These are phyloP conservation scores for Zosterops pallidus DNA, from an alignment of 2,113 vertebrate species.

Conservation along the genomic window DNA sequence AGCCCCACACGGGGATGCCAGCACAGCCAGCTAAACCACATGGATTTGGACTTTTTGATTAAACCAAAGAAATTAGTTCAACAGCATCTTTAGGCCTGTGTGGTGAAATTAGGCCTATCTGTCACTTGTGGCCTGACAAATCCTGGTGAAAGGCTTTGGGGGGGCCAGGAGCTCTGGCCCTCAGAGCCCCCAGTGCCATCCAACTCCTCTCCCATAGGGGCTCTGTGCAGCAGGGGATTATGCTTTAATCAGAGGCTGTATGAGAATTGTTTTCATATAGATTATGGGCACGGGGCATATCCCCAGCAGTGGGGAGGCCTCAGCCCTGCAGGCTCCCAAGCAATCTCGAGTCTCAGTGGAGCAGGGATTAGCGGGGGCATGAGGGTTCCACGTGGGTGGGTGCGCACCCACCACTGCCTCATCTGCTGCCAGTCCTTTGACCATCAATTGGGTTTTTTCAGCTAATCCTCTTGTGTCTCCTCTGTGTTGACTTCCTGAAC, in stretches of 20 bases:
- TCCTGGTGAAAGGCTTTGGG: not conserved
- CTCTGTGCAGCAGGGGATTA: not conserved
- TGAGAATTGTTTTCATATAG: not conserved
- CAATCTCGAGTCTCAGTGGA: not conserved
- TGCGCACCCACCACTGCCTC: not conserved
- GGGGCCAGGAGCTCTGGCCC: not conserved
- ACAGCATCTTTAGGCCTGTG: not conserved
- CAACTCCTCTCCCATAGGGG: not conserved
- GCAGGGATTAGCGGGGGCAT: not conserved
- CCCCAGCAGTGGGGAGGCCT: not conserved
- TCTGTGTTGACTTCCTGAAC: not conserved
- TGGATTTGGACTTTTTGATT: conserved; percentile 8
- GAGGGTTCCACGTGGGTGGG: accelerated
- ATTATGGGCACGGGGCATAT: not conserved
- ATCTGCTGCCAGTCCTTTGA: not conserved
- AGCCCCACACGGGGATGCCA: accelerated
- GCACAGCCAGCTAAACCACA: not conserved
- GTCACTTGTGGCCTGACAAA: not conserved
- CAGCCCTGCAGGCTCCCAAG: accelerated
- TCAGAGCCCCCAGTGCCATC: accelerated
- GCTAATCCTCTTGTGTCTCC: not conserved
- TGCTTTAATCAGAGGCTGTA: conserved; percentile 27
- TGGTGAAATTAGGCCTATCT: not conserved
- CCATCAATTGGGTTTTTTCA: not conserved
- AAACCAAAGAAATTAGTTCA: conserved; percentile 47